Evolutionary conservation across 2,113 vertebrate species (phyloP).

Genomic region (Petaurus breviceps): DNA sequence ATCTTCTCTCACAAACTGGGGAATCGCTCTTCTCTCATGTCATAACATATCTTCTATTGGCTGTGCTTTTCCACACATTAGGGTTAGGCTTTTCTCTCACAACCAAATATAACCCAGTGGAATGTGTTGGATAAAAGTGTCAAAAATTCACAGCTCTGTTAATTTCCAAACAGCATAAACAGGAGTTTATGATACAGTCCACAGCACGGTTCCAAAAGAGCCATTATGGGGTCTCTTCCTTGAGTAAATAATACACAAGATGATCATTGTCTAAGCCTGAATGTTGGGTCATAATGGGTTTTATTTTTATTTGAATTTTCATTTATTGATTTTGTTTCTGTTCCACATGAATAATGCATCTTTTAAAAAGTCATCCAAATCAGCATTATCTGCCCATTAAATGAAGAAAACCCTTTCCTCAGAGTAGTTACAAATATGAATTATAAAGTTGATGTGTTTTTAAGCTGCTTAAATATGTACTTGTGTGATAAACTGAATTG

Average conservation of each 20-base stretch:
- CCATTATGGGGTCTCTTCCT: conserved; percentile 62
- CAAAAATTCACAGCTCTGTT: conserved; percentile 42
- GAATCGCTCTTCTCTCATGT: not conserved
- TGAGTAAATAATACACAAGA: conserved; percentile 69
- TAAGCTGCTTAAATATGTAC: conserved; percentile 80
- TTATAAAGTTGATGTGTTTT: conserved; percentile 74
- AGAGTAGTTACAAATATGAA: conserved; percentile 69
- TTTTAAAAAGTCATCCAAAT: conserved; percentile 67
- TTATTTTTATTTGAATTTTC: conserved; percentile 76
- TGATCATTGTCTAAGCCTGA: conserved; percentile 63
- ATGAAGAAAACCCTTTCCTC: conserved; percentile 72
- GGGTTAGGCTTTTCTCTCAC: conserved; percentile 10
- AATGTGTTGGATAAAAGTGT: not conserved
- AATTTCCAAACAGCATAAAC: conserved; percentile 49
- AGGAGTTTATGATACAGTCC: conserved; percentile 54
- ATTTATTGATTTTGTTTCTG: conserved; percentile 78
- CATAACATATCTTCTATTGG: not conserved
- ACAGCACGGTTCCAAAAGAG: conserved; percentile 47
- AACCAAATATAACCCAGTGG: conserved; percentile 9
- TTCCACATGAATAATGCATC: conserved; percentile 77
- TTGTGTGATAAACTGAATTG: conserved; percentile 63
- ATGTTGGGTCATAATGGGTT: conserved; percentile 55
- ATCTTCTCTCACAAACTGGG: not conserved
- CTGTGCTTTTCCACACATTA: not conserved
- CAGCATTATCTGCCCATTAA: conserved; percentile 67